Conservation (phyloP, 2,888 invertebrate species). For the Napeogenes sylphis region DNA sequence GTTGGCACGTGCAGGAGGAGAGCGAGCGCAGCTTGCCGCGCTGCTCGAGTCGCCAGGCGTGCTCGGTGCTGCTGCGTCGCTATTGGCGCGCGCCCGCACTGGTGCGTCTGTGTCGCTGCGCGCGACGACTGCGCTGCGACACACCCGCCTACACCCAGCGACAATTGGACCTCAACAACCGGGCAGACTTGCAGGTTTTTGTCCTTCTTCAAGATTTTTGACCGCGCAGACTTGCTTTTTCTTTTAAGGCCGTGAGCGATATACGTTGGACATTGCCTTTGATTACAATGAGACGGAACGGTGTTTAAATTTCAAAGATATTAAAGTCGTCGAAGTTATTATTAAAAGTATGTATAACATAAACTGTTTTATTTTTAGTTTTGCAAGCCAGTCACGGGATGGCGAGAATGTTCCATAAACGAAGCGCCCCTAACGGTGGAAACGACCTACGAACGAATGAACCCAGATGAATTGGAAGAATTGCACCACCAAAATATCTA, state of each 20-base stretch:
- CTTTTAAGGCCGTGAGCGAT: too few species aligned
- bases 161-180: conserved; percentile 75
- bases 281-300: too few species aligned
- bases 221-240: too few species aligned
- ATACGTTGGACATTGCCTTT: too few species aligned
- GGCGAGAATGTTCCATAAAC: conserved; percentile 54
- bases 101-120: conserved; percentile 80
- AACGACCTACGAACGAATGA: conserved; percentile 49
- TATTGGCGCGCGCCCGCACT: conserved; percentile 79
- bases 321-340: not conserved
- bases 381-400: conserved; percentile 61
- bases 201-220: not conserved
- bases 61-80: conserved; percentile 73
- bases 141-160: conserved; percentile 35
- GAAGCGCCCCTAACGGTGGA: conserved; percentile 59
- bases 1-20: conserved; percentile 59
- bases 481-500: conserved; percentile 61
- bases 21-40: conserved; percentile 78
- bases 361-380: conserved; percentile 59
- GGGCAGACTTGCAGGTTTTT: conserved; percentile 78
- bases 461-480: conserved; percentile 62
- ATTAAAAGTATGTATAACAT: not conserved
- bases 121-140: conserved; percentile 65
- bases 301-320: too few species aligned
- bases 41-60: conserved; percentile 71